Conservation (phyloP, 2,797 vertebrate genomes). For the Florisuga fusca region DNA sequence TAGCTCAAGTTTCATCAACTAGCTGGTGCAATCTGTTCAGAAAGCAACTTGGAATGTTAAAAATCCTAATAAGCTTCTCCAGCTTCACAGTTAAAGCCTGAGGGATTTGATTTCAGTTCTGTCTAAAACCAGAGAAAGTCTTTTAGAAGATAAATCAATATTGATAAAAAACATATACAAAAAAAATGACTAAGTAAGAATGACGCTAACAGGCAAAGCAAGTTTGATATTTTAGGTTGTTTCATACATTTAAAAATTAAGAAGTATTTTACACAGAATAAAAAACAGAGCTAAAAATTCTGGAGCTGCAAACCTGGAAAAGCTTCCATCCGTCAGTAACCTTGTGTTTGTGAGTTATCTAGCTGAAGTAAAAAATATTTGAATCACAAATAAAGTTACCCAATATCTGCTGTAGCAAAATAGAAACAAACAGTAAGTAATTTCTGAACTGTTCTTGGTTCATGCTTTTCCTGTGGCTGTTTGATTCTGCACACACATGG, state of each 20-base stretch:
- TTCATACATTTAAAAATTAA: neutral
- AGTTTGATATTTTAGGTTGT: neutral
- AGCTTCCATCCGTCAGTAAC: neutral
- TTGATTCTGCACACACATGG: rapidly evolving
- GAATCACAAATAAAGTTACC: neutral
- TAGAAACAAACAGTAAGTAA: neutral
- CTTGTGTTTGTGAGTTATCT: neutral
- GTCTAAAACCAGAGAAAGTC: neutral
- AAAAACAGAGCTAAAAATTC: neutral
- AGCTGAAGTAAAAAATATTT: neutral
- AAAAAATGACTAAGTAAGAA: neutral
- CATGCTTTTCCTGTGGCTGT: neutral
- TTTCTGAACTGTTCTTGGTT: neutral
- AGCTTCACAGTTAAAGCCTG: constrained; percentile 46
- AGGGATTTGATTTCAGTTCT: constrained; percentile 60
- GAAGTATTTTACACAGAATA: neutral
- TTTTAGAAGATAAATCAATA: constrained; percentile 13
- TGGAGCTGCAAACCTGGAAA: neutral
- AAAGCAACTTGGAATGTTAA: constrained; percentile 77
- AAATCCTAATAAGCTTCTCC: constrained; percentile 67
- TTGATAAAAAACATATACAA: neutral
- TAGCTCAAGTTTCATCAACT: constrained; percentile 83
- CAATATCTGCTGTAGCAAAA: neutral
- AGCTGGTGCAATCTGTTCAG: constrained; percentile 81
- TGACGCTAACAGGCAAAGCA: neutral